Conservation (phyloP, 2,888 invertebrate species). For the Mythimna pallens region DNA sequence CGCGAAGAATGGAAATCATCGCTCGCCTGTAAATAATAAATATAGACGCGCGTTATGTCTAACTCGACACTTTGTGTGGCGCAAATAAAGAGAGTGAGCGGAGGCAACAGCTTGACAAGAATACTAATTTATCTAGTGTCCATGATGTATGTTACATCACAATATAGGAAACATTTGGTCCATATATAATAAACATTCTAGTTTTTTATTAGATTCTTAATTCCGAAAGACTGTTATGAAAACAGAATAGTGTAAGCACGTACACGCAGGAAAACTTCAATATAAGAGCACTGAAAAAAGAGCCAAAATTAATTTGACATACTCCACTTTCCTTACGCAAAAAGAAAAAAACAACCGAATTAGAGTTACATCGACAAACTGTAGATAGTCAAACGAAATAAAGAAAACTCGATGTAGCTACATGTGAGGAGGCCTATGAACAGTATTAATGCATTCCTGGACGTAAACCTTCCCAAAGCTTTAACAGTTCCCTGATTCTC, state of each 20-base stretch:
- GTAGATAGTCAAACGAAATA: background rate
- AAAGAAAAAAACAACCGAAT: background rate
- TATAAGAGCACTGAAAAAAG: constrained; percentile 1
- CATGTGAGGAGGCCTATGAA: too few relatives aligned
- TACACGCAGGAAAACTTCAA: constrained; percentile 2
- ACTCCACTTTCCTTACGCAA: constrained; percentile 17
- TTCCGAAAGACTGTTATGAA: background rate
- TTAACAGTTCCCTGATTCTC: background rate
- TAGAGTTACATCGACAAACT: background rate
- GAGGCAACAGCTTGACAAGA: constrained; percentile 11
- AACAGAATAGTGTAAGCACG: background rate
- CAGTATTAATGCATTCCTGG: background rate
- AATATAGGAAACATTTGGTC: too few relatives aligned
- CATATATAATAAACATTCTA: too few relatives aligned
- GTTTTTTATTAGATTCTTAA: too few relatives aligned
- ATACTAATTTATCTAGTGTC: constrained; percentile 1
- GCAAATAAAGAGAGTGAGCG: constrained; percentile 44
- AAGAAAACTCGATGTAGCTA: background rate
- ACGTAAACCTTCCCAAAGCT: background rate
- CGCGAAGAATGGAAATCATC: constrained; percentile 81
- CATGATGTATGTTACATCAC: too few relatives aligned
- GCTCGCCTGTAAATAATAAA: constrained; percentile 74
- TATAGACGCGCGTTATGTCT: constrained; percentile 72
- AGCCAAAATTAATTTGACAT: constrained; percentile 8
- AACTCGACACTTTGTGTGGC: constrained; percentile 55